Evolutionary conservation across 2,797 vertebrate species (phyloP).

Genomic region (Takifugu rubripes): DNA sequence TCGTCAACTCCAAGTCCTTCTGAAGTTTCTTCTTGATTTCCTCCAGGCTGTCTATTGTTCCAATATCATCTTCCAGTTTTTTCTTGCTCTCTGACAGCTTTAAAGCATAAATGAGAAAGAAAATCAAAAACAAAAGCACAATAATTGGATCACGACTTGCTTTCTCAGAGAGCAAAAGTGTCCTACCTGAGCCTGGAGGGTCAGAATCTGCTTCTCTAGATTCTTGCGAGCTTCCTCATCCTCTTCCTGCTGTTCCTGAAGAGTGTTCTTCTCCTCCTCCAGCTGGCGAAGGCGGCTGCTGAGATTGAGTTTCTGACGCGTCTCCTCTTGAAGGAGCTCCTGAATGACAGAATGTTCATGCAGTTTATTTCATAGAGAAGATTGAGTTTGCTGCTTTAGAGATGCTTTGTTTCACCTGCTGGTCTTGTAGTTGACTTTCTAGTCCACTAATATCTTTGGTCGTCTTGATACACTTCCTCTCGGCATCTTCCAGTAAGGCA

Average conservation of each 20-base stretch:
- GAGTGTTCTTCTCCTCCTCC: conserved; percentile 90
- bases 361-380: not conserved
- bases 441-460: conserved; percentile 88
- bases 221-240: conserved; percentile 92
- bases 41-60: conserved; percentile 89
- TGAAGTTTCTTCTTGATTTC: conserved; percentile 90
- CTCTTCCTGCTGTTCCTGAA: conserved; percentile 97
- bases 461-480: conserved; percentile 94
- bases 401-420: conserved; percentile 77
- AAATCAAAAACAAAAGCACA: not conserved
- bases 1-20: conserved; percentile 86
- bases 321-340: conserved; percentile 98
- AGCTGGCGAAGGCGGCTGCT: conserved; percentile 92
- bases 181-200: conserved; percentile 87
- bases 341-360: conserved; percentile 30
- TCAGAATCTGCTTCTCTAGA: conserved; percentile 89
- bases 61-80: conserved; percentile 94
- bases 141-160: not conserved
- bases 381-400: no score
- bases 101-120: not conserved
- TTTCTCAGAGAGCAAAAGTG: not conserved
- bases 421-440: conserved; percentile 94
- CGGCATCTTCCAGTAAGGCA: conserved; percentile 87
- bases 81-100: conserved; percentile 92
- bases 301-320: conserved; percentile 93